phyloP scores from a whole-genome alignment of 2,113 vertebrate species.

The Diglossa brunneiventris region DNA sequence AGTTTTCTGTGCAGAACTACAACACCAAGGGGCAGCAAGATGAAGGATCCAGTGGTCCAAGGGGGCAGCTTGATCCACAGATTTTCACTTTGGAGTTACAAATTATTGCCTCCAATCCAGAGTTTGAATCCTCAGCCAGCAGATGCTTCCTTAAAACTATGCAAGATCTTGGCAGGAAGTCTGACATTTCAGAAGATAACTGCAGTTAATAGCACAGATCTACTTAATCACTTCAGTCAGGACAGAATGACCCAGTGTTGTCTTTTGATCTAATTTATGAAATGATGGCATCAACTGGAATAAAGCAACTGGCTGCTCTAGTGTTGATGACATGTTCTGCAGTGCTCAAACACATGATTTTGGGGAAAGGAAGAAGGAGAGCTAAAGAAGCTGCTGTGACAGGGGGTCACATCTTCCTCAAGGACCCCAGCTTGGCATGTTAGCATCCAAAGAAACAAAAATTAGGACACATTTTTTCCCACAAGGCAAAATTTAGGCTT shows the following conservation, averaged over 20 bases:
- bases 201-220: slow-evolving; percentile 19
- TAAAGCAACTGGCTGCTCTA: neutral
- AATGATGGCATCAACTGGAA: neutral
- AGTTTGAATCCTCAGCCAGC: neutral
- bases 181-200: slow-evolving; percentile 29
- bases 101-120: rapidly evolving
- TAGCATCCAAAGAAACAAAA: neutral
- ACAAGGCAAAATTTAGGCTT: neutral
- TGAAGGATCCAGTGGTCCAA: neutral
- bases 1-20: neutral
- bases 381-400: neutral
- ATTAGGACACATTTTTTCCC: neutral
- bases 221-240: slow-evolving; percentile 32
- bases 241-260: slow-evolving; percentile 41
- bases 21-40: neutral
- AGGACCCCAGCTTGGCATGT: neutral
- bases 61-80: rapidly evolving
- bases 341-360: neutral
- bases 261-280: slow-evolving; percentile 48
- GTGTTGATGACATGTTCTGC: neutral
- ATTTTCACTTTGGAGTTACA: neutral
- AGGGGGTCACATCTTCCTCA: neutral
- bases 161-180: slow-evolving; percentile 41
- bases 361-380: neutral
- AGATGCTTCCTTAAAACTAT: slow-evolving; percentile 10